Base-by-base conservation (phyloP, 2,797 vertebrate species). In the Ambastaia sidthimunki region DNA sequence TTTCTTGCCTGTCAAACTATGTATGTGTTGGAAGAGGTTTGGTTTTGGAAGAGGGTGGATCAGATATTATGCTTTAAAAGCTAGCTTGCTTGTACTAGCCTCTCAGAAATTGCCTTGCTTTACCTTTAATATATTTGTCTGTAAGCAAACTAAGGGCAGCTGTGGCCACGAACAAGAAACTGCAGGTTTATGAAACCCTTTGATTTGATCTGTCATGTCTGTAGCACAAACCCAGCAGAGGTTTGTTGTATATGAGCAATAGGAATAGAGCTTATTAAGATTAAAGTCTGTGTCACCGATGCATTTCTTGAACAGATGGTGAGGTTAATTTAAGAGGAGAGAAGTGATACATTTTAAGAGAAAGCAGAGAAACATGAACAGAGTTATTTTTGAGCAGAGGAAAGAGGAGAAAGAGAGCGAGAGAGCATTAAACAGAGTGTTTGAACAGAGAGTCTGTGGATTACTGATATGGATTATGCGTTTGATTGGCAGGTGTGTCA, bases 401-500 rank as follows among this genome's bases (percentile, higher is more conserved):
- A n/a, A n/a, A n/a, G n/a, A n/a, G n/a, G 67, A 13, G 37, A 50
- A 19, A 63, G 31, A 34, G 55, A 71, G 68, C 52, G 70, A 21
- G 54, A 59, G 50, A n/a, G 66, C 62, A n/a, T 65, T 65, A 65
- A 31, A 65, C 28, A 10, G 44, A 16, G 19, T 71, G 67, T 71
- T 54, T 78, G 76, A 65, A 71, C 59, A 71, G 76, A 9, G 9
- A 18, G 76, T 50, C 76, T 78, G 76, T 18, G 67, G 67, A 62
- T 50, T 70, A 55, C 67, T 78, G 76, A 78, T 78, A 78, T 1
- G 76, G 67, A 70, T 78, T 71, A 48, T 6, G 18, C 11, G 68
- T 78, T 71, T 78, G 76, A 78, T 78, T 78, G 76, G 48, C 59
- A 18, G 19, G 47, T 78, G 47, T 71, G 76, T 52, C 7, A 19